Evolutionary conservation across 2,113 vertebrate genomes (phyloP).

Genomic region (Rafetus swinhoei): DNA sequence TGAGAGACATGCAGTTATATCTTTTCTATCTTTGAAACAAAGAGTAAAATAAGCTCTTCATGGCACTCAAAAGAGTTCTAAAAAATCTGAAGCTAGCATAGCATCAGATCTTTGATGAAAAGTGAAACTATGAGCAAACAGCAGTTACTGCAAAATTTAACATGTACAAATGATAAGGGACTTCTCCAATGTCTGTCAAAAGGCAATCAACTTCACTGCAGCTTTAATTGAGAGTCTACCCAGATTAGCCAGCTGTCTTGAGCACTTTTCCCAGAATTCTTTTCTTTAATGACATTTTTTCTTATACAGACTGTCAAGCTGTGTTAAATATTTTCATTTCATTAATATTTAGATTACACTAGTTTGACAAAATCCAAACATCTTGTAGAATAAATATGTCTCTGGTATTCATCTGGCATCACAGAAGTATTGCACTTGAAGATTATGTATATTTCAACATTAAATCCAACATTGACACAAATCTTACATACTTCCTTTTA

Average conservation of each 20-base stretch:
- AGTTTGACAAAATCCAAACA: conserved; percentile 1
- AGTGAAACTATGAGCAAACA: not conserved
- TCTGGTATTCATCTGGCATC: not conserved
- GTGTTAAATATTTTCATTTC: conserved; percentile 12
- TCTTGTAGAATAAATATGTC: not conserved
- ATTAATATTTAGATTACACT: conserved; percentile 12
- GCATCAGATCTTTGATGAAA: not conserved
- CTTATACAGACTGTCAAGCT: not conserved
- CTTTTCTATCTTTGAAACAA: not conserved
- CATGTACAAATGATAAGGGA: not conserved
- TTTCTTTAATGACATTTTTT: not conserved
- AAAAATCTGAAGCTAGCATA: not conserved
- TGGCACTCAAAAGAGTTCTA: not conserved
- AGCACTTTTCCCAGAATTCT: not conserved
- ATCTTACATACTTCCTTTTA: not conserved
- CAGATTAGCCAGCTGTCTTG: not conserved
- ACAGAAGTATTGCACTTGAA: not conserved
- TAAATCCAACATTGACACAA: not conserved
- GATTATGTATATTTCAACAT: conserved; percentile 18
- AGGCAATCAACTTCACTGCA: not conserved
- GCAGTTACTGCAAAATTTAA: not conserved
- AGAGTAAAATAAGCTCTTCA: not conserved
- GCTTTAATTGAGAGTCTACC: not conserved
- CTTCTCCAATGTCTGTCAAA: not conserved
- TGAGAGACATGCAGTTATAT: not conserved